phyloP scores from a whole-genome alignment of 2,797 vertebrate species.

The Threskiornis aethiopicus region DNA sequence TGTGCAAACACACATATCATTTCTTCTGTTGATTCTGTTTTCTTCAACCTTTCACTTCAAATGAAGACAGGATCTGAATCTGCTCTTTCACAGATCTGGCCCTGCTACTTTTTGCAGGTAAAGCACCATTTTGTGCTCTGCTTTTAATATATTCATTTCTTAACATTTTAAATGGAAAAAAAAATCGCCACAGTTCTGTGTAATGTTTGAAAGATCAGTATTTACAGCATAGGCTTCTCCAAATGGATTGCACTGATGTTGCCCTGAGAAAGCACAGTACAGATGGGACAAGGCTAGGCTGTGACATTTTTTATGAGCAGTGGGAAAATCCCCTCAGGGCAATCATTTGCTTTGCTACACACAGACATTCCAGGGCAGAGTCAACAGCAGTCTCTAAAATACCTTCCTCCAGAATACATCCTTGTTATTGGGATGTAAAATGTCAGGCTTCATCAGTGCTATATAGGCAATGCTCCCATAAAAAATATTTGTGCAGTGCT shows the following conservation, averaged over 20 bases:
- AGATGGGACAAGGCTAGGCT: constrained; percentile 66
- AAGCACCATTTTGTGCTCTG: neutral
- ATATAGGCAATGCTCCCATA: neutral
- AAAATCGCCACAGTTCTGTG: neutral
- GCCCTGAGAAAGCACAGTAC: constrained; percentile 44
- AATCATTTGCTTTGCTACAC: constrained; percentile 66
- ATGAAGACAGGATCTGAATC: neutral
- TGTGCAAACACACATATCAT: neutral
- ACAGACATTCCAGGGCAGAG: constrained; percentile 54
- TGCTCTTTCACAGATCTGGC: neutral
- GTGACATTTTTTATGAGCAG: constrained; percentile 67
- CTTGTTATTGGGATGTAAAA: neutral
- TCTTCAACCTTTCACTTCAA: neutral
- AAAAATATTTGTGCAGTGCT: neutral
- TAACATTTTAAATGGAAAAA: constrained; percentile 5
- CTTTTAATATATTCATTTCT: constrained; percentile 19
- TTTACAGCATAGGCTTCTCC: constrained; percentile 36
- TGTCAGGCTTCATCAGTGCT: neutral
- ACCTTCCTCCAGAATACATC: neutral
- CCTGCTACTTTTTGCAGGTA: neutral
- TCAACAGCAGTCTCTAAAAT: constrained; percentile 28
- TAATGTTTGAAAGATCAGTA: constrained; percentile 18
- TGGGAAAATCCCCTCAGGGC: constrained; percentile 70
- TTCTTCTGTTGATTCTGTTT: neutral
- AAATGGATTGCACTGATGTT: constrained; percentile 17